Base-by-base conservation (phyloP, 30 jellyfish, hydroid and myxozoan species). In the Mastigias papua region DNA sequence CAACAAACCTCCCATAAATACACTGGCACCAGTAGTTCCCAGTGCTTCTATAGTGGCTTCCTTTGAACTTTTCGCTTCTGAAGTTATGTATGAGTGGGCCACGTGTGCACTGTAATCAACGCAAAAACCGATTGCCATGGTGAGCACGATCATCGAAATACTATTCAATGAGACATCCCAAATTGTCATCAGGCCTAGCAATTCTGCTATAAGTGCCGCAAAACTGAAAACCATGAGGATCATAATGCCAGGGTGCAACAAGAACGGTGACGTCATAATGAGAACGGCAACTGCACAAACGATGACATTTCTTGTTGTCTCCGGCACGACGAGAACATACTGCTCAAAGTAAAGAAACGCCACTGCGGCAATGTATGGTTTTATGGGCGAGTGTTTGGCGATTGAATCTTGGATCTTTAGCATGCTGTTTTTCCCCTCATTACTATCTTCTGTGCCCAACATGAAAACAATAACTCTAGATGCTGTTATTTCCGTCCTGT, bases 51-150 rank as follows among this genome's bases (percentile, higher is more conserved):
- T 62, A 20, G 80, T 68, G 50, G 90, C 80, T n/a, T 76, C 46
- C 48, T 75, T 69, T 0, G 87, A 22, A 3, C 49, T 37, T 17
- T 34, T 34, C 13, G 84, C 85, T 60, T 63, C 66, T n/a, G 95
- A 86, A 6, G 90, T 86, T 25, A 76, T 80, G 54, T 54, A 74
- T 25, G 95, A 90, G 63, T 76, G 95, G 31, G 90, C 90, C 29
- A 86, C 80, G 30, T 86, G 95, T 1, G 95, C 95, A 76, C 95
- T 86, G 90, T 86, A 86, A 46, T 86, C 95, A 48, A 86, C 90
- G n/a, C 90, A 42, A 70, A 86, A 86, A 0, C 95, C 95, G 37
- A 86, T 76, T 4, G 95, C 84, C 95, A 86, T 86, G 16, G 84
- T 65, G 0, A 86, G 60, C 28, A 73, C 49, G 32, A 86, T 75